Base-by-base conservation (phyloP, 2,888 invertebrate species). In the Machimus rusticus region DNA sequence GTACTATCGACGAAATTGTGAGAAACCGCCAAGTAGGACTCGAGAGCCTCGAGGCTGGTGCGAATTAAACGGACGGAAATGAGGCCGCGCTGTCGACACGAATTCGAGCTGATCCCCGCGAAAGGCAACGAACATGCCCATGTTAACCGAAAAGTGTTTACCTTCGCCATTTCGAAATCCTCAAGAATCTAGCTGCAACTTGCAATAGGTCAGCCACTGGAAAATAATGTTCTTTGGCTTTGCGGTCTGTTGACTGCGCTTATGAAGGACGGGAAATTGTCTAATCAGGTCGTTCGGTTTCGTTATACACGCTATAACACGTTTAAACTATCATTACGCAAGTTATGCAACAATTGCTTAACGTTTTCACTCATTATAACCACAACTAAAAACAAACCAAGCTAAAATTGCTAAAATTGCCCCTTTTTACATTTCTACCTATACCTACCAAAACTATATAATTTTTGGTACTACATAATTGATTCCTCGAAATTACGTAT, bases 41-140 rank as follows among this genome's bases (percentile, higher is more conserved):
- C 55, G 78, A 23, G 78, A 43, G 78, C 19, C 78, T 19, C 74
- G 79, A 43, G 46, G 79, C 76, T 76, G 39, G 76, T 76, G 76
- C 76, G 66, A 66, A 66, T 66, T 66, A 66, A 66, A 28, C 43
- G 66, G 2, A 28, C 23, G 19, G 23, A 66, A 66, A 66, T 28
- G 66, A 66, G 28, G 28, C 66, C 19, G 66, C 66, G 12, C 23
- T 19, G 66, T 12, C 66, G 66, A 28, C 66, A 66, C 66, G 66
- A 66, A 23, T 23, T 66, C 12, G 23, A 28, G 66, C 23, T 66
- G 66, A 66, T 66, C 66, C 28, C 66, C 66, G 12, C 28, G 66
- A 66, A 66, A 66, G 66, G 66, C 12, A 66, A 12, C 28, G 12
- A 23, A 28, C 66, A 23, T 66, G 66, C 28, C 66, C 66, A 66